Conservation (phyloP, 1,140 invertebrate species). For the Drosophila lacteicornis region DNA sequence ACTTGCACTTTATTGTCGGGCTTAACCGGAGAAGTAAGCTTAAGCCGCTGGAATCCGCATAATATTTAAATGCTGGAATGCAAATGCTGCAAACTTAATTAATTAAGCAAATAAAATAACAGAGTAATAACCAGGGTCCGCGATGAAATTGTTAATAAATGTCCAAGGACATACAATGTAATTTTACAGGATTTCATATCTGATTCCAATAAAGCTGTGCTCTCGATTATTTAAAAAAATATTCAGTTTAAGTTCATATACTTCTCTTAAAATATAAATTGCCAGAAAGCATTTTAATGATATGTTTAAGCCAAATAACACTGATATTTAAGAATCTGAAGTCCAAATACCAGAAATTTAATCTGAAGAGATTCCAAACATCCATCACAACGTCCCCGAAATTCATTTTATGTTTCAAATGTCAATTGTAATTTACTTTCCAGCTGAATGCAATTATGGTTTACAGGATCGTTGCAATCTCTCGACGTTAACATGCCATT, state of each 20-base stretch:
- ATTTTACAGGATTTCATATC: background rate
- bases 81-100: background rate
- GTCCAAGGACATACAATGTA: background rate
- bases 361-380: too few relatives aligned
- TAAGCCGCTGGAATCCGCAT: slow-evolving; percentile 10
- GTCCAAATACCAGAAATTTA: too few relatives aligned
- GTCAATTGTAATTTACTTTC: background rate
- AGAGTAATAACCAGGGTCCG: background rate
- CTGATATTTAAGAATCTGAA: too few relatives aligned
- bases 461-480: background rate
- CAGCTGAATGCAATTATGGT: slow-evolving; percentile 23
- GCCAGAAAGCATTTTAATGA: too few relatives aligned
- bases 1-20: slow-evolving; percentile 30
- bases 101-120: background rate
- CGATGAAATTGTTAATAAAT: background rate
- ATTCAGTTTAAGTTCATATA: too few relatives aligned
- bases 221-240: background rate
- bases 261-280: background rate
- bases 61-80: slow-evolving; percentile 2
- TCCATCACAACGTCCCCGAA: background rate
- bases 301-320: too few relatives aligned
- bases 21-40: slow-evolving; percentile 1
- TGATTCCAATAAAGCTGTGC: background rate
- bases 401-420: background rate
- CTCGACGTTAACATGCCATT: slow-evolving; percentile 8